Percentiles rank a stretch among this genome's conserved stretches.
Evolutionary conservation across 2,797 vertebrate species (phyloP).

Genomic region (Phalanger gymnotis): DNA sequence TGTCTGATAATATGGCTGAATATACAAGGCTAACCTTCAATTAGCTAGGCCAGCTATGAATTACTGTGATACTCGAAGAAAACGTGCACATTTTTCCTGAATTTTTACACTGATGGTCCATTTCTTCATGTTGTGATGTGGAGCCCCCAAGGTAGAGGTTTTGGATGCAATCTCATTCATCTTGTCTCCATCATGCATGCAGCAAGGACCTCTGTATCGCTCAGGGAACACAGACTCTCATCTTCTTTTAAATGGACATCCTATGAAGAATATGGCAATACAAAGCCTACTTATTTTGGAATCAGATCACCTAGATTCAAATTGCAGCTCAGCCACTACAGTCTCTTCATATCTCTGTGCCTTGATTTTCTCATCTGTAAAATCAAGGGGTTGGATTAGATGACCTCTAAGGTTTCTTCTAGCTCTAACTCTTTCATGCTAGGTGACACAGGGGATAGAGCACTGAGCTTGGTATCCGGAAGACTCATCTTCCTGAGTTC

Average conservation of each 20-base stretch:
- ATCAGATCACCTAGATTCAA: background rate
- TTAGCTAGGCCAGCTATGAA: background rate
- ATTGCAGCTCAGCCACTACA: background rate
- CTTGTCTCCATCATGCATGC: background rate
- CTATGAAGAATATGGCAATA: background rate
- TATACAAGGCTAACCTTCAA: background rate
- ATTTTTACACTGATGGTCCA: background rate
- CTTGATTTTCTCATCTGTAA: background rate
- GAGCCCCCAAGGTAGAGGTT: background rate
- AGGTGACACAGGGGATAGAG: no score
- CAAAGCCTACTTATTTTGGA: background rate
- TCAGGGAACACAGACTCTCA: background rate
- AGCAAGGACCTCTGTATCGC: background rate
- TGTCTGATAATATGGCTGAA: background rate
- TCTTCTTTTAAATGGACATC: background rate
- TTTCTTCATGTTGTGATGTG: background rate
- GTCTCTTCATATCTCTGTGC: background rate
- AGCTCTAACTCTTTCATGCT: background rate
- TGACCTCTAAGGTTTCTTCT: background rate
- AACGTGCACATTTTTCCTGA: background rate
- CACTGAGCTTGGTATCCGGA: no score
- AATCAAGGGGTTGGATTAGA: background rate
- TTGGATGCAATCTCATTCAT: background rate
- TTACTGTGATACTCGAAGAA: background rate
- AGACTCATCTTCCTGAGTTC: no score